Evolutionary conservation across 2,797 vertebrate genomes (phyloP).

Genomic region (Luscinia luscinia): DNA sequence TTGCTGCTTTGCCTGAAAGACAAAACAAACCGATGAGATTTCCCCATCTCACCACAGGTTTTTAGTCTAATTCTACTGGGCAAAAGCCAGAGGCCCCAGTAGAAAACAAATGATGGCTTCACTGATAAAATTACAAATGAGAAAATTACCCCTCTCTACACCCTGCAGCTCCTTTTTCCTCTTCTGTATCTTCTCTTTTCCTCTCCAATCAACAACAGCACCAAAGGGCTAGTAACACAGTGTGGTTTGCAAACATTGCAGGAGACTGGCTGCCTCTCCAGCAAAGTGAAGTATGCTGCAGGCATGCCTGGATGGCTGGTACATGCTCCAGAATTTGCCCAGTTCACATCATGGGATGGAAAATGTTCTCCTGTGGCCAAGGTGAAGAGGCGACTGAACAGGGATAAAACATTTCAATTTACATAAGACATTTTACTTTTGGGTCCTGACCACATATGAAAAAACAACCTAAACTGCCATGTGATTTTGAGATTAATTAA

Average conservation of each 20-base stretch:
- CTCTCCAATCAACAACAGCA: neutral
- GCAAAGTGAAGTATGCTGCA: neutral
- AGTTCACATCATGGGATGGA: neutral
- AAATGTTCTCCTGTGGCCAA: neutral
- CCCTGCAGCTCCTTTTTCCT: neutral
- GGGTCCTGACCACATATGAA: neutral
- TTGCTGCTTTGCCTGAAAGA: neutral
- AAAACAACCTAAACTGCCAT: neutral
- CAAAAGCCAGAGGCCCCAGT: neutral
- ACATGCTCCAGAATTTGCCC: neutral
- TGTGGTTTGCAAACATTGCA: neutral
- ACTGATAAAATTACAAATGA: conserved; percentile 46
- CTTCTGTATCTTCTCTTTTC: neutral
- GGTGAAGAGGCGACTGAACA: neutral
- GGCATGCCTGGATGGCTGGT: neutral
- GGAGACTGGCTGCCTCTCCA: conserved; percentile 16
- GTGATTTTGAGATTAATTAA: neutral
- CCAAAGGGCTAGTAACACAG: neutral
- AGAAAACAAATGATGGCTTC: conserved; percentile 4
- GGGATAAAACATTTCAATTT: neutral
- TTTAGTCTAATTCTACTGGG: conserved; percentile 23
- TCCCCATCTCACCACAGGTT: neutral
- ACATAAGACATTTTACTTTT: neutral
- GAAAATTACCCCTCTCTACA: neutral
- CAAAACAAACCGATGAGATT: neutral